These are phyloP conservation scores for Cryptotis parvus DNA, from an alignment of 2,113 vertebrate genomes.

Conservation along the genomic window DNA sequence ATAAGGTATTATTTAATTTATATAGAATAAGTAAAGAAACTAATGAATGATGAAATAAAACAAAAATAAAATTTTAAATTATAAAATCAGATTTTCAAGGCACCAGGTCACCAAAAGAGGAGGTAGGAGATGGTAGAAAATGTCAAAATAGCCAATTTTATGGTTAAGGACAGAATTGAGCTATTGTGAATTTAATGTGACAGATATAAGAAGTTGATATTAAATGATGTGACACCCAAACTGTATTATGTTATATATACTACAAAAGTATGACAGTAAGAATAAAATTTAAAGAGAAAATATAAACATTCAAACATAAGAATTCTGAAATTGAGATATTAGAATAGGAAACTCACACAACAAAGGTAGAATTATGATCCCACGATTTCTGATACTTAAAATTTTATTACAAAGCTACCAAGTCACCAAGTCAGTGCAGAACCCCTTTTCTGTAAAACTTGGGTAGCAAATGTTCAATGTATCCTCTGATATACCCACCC, in stretches of 20 bases:
- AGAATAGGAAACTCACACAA: not conserved
- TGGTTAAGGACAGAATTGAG: not conserved
- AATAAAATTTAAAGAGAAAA: not conserved
- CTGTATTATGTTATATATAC: not conserved
- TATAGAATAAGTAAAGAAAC: not conserved
- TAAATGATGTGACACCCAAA: not conserved
- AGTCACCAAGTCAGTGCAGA: not conserved
- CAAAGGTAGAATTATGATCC: not conserved
- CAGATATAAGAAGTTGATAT: not conserved
- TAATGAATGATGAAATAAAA: not conserved
- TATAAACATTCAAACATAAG: not conserved
- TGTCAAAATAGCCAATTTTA: not conserved
- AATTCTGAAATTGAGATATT: not conserved
- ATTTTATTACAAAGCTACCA: not conserved
- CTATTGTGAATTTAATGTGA: not conserved
- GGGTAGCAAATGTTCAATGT: fast-evolving
- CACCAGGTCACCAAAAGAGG: not conserved
- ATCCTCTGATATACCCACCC: no score
- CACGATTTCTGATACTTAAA: not conserved
- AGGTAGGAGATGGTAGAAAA: not conserved
- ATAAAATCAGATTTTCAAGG: not conserved
- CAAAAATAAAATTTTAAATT: not conserved
- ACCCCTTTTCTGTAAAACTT: not conserved
- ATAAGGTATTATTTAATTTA: not conserved
- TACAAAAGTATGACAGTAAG: not conserved